Percentiles rank a stretch among this genome's conserved stretches.
phyloP scores from a whole-genome alignment of 1,140 invertebrate species.

The Nasonia vitripennis region DNA sequence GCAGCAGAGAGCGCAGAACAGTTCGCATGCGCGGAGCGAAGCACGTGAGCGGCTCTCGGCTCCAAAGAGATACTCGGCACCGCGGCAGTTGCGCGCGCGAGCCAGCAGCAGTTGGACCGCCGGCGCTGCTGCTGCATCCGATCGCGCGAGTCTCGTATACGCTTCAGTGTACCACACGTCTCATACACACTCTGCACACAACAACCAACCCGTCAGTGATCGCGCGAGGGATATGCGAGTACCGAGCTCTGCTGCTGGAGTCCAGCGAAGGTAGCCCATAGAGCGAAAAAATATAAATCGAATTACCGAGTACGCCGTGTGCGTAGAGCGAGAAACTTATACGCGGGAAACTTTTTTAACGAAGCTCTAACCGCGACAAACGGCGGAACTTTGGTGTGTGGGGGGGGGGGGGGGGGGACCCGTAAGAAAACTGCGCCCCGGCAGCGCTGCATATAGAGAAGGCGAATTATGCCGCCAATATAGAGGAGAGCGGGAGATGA shows the following conservation, averaged over 20 bases:
- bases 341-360: background rate
- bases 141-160: background rate
- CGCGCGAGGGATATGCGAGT: no score
- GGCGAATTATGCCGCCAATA: background rate
- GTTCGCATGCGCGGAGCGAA: background rate
- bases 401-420: no score
- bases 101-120: background rate
- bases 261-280: no score
- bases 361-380: slow-evolving; percentile 3
- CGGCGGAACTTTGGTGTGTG: background rate
- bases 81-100: background rate
- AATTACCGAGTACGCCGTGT: no score
- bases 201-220: no score
- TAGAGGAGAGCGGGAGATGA: background rate
- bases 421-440: background rate
- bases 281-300: no score
- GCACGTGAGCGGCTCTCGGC: background rate
- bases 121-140: background rate
- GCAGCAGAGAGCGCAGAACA: background rate
- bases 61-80: background rate
- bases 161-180: no score
- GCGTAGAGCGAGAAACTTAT: background rate
- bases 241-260: no score
- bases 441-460: background rate
- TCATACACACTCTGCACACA: no score